Conservation (phyloP, 2,888 invertebrate genomes). For the Theodoxus fluviatilis region DNA sequence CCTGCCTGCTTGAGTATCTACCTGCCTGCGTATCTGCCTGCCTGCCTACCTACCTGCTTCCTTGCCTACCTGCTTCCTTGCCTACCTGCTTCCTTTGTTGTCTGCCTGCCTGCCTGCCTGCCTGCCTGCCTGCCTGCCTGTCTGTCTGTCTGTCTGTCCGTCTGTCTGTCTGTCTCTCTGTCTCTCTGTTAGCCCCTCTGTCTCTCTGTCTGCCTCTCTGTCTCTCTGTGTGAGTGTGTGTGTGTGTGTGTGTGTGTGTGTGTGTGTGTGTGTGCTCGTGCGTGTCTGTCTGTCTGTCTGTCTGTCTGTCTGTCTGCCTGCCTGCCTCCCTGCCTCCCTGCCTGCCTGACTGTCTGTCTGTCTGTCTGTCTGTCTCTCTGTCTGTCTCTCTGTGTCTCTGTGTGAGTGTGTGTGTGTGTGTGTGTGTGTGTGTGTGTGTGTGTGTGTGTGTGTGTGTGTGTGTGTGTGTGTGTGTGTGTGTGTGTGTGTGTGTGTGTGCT, state of each 20-base stretch:
- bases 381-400: not conserved
- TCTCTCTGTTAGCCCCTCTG: conserved; percentile 1
- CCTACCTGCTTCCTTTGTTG: too few relatives aligned
- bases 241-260: conserved; percentile 11
- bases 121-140: not conserved
- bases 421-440: not conserved
- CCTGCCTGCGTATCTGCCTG: too few relatives aligned
- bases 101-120: not conserved
- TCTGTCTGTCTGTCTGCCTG: conserved; percentile 6
- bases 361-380: conserved; percentile 20
- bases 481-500: conserved; percentile 10
- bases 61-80: too few relatives aligned
- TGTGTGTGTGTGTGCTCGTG: conserved; percentile 5
- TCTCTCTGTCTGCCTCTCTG: not conserved
- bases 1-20: too few relatives aligned
- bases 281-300: not conserved
- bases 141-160: not conserved
- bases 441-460: conserved; percentile 2
- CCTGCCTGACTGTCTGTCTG: conserved; percentile 7
- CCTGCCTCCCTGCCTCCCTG: conserved; percentile 4
- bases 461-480: conserved; percentile 10
- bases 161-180: conserved; percentile 18
- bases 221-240: conserved; percentile 10
- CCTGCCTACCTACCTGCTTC: too few relatives aligned
- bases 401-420: not conserved